Evolutionary conservation across 1,140 invertebrate species (phyloP).

Genomic region (Lepidotrigona ventralis): DNA sequence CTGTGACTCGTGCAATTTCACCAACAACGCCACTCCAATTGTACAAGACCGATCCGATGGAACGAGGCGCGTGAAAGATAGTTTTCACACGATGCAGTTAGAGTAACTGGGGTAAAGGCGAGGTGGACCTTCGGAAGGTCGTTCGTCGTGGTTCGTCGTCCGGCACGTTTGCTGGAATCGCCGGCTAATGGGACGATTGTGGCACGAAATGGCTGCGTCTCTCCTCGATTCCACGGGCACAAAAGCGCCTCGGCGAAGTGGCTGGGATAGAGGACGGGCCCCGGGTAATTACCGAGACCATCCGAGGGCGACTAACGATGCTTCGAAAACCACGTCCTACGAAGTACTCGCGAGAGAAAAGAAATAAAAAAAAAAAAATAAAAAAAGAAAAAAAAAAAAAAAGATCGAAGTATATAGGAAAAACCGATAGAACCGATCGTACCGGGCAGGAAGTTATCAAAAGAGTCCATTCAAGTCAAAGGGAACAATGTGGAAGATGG

Average conservation of each 20-base stretch:
- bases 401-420: too few relatives aligned
- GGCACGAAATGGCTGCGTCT: constrained; percentile 21
- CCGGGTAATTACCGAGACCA: constrained; percentile 49
- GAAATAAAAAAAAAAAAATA: neutral
- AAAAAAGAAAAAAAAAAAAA: constrained; percentile 9
- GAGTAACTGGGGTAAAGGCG: constrained; percentile 29
- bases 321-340: constrained; percentile 15
- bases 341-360: constrained; percentile 12
- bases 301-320: constrained; percentile 30
- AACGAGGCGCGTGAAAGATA: neutral
- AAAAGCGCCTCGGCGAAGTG: constrained; percentile 27
- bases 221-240: constrained; percentile 21
- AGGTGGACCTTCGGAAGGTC: constrained; percentile 64
- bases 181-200: constrained; percentile 59
- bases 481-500: neutral
- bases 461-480: neutral
- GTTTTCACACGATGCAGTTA: constrained; percentile 27
- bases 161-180: constrained; percentile 64
- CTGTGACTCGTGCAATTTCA: neutral
- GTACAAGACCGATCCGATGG: neutral
- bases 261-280: constrained; percentile 30
- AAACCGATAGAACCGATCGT: neutral
- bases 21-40: neutral
- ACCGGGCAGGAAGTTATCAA: neutral
- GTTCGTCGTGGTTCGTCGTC: constrained; percentile 52